Evolutionary conservation across 1,140 invertebrate genomes (phyloP).

Genomic region (Camponotus vicinus): DNA sequence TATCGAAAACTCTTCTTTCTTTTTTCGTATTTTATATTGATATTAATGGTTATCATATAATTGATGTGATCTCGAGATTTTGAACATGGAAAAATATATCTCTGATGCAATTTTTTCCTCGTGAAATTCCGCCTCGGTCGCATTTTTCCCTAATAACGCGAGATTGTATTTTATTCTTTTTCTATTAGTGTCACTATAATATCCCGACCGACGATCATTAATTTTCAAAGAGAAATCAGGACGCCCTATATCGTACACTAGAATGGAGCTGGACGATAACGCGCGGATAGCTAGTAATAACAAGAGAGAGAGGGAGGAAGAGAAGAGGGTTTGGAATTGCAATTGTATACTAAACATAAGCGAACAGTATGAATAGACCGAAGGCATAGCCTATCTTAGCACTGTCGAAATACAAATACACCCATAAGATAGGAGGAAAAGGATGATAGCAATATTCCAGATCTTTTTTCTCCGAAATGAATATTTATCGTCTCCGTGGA

Average conservation of each 20-base stretch:
- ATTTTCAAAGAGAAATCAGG: constrained; percentile 57
- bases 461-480: neutral
- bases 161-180: constrained; percentile 26
- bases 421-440: neutral
- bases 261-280: constrained; percentile 55
- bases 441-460: constrained; percentile 28
- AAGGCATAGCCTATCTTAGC: constrained; percentile 29
- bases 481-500: constrained; percentile 16
- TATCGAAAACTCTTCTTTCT: neutral
- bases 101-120: neutral
- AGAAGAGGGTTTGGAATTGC: constrained; percentile 30
- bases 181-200: constrained; percentile 43
- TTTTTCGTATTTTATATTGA: neutral
- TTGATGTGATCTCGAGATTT: neutral
- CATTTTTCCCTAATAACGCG: constrained; percentile 14
- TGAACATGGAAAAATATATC: neutral
- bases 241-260: constrained; percentile 33
- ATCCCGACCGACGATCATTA: neutral
- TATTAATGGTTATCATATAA: neutral
- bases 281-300: constrained; percentile 31
- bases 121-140: neutral
- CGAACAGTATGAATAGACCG: constrained; percentile 40
- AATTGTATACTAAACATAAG: constrained; percentile 48
- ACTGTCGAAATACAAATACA: constrained; percentile 20
- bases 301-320: constrained; percentile 1